Evolutionary conservation across 2,113 vertebrate species (phyloP).

Genomic region (Bujurquina vittata): DNA sequence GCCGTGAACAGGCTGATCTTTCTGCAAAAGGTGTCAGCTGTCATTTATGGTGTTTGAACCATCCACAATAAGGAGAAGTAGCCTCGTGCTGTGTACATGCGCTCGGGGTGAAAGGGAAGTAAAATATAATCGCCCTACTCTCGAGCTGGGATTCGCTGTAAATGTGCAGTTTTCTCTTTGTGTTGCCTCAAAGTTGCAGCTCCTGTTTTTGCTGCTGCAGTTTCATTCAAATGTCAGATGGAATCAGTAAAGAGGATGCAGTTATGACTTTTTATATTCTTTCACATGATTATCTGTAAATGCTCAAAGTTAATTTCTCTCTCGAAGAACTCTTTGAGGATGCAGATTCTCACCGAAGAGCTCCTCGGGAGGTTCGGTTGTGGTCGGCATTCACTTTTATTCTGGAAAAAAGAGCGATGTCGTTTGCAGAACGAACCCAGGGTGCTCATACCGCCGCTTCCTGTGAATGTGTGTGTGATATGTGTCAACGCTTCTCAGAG

Average conservation of each 20-base stretch:
- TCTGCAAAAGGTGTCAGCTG: not conserved
- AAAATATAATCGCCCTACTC: not conserved
- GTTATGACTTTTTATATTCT: not conserved
- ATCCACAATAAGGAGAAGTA: slow-evolving; percentile 32
- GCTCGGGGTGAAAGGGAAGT: slow-evolving; percentile 51
- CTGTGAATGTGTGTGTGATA: slow-evolving; percentile 41
- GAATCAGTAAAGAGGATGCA: not conserved
- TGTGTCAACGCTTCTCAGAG: slow-evolving; percentile 34
- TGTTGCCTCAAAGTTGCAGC: not conserved
- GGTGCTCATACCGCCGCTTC: slow-evolving; percentile 45
- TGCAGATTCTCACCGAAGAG: not conserved
- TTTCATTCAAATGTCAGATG: not conserved
- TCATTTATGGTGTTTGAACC: not conserved
- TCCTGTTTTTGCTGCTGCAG: not conserved
- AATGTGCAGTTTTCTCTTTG: not conserved
- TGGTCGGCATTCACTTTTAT: not conserved
- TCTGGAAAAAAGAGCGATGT: slow-evolving; percentile 40
- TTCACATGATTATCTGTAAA: not conserved
- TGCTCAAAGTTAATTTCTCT: not conserved
- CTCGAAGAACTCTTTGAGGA: not conserved
- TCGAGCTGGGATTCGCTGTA: not conserved
- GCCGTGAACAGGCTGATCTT: not conserved
- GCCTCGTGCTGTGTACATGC: not conserved
- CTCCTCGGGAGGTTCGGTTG: slow-evolving; percentile 36
- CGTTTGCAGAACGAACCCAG: slow-evolving; percentile 39